Evolutionary conservation across 2,888 invertebrate genomes (phyloP), one percentile per base, ranked within the genome.

Genomic region (Acleris sparsana): DNA sequence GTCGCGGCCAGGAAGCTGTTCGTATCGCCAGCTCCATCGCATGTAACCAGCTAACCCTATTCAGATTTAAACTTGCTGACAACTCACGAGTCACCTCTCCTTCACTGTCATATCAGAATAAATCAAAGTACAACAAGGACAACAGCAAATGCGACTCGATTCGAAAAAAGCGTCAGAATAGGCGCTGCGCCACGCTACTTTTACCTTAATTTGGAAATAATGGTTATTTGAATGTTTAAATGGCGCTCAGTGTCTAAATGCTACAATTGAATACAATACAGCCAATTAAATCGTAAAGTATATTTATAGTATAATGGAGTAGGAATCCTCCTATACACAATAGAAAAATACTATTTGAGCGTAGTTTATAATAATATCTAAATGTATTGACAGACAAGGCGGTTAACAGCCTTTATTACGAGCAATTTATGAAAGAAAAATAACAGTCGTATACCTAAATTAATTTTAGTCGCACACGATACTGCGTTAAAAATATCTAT

Each of bases 1-100:
- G 74, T 84, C 76, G 74, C 71, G 73, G 75, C 77, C 87, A 85
- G 91, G 90, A 90, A 90, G 81, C 80, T 89, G 88, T 87, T 77
- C 80, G 61, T 90, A 91, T 90, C 89, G 73, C 73, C 57, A 72
- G 77, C 79, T 75, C 76, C 84, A 82, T 88, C 85, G 80, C 70
- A 72, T 75, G 75, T 78, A 73, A 80, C 80, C 74, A 76, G 69
- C 69, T 69, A 75, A 73, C 76, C 75, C 64, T 71, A 75, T 79
- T 80, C 60, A 61, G 43, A 65, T 65, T 65, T 55, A 46, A 64
- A 79, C 77, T 73, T 74, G 73, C 75, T 76, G 65, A 62, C 63
- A 68, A 66, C 63, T 65, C 56, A 63, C 64, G 55, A 57, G 49
- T 39, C 53, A 53, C 57, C 62, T 68, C 60, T 63, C 67, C 48